These are phyloP conservation scores for Notolabrus celidotus DNA, from an alignment of 2,797 vertebrate species.

Conservation along the genomic window DNA sequence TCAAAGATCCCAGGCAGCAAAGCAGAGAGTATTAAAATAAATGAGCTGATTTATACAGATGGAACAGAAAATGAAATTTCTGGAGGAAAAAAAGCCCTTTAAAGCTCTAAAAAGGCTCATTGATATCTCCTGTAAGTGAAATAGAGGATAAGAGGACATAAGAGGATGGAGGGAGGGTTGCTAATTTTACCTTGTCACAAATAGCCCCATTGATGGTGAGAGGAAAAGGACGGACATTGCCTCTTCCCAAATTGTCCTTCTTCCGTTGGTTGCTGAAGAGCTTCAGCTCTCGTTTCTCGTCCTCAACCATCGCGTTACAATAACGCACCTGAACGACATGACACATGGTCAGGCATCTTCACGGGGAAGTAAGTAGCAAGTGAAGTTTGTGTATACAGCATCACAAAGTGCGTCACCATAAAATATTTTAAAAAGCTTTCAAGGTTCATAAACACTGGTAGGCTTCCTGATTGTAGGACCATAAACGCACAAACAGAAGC, in stretches of 20 bases:
- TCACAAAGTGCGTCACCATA: no score
- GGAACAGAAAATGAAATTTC: not conserved
- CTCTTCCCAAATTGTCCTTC: slow-evolving; percentile 95
- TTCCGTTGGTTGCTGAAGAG: slow-evolving; percentile 98
- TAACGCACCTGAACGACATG: slow-evolving; percentile 81
- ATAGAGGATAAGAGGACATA: not conserved
- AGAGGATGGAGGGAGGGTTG: not conserved
- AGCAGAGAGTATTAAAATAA: not conserved
- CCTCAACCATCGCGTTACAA: slow-evolving; percentile 95
- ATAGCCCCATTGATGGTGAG: slow-evolving; percentile 93
- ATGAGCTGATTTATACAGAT: slow-evolving; percentile 8
- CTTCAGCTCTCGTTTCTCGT: slow-evolving; percentile 96
- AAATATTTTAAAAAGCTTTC: no score
- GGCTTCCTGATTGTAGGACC: not conserved
- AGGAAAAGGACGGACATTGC: slow-evolving; percentile 94
- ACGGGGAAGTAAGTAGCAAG: not conserved
- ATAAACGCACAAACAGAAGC: not conserved
- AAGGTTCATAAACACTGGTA: no score
- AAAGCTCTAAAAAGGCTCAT: not conserved
- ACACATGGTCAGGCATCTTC: slow-evolving; percentile 8
- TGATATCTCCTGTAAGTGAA: not conserved
- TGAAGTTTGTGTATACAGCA: no score
- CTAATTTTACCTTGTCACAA: slow-evolving; percentile 91
- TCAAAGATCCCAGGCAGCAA: slow-evolving; percentile 7
- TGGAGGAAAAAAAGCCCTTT: not conserved